These are phyloP conservation scores for Troilus luridus DNA, from an alignment of 2,888 invertebrate species.

Conservation along the genomic window DNA sequence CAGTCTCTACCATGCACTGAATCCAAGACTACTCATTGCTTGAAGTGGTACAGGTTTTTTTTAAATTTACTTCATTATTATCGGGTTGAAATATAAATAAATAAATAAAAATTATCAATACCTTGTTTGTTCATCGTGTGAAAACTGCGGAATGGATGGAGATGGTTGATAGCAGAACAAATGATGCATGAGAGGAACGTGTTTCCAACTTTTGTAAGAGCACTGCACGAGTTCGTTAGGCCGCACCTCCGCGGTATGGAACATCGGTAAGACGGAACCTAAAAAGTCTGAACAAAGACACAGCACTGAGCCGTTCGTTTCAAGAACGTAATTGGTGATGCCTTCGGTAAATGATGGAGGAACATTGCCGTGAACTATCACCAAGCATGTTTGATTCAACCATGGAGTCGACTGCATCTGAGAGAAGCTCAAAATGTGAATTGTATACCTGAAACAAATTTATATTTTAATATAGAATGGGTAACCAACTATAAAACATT, in stretches of 20 bases:
- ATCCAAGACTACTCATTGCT: no score
- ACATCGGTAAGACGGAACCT: conserved; percentile 83
- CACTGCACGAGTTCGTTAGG: conserved; percentile 81
- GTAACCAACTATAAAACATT: neutral
- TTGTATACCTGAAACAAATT: conserved; percentile 69
- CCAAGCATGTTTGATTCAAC: conserved; percentile 78
- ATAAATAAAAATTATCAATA: conserved; percentile 2
- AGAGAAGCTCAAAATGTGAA: conserved; percentile 70
- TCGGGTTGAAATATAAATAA: no score
- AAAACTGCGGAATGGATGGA: conserved; percentile 77
- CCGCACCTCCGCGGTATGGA: conserved; percentile 85
- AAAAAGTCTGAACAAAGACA: conserved; percentile 87
- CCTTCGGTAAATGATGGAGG: conserved; percentile 77
- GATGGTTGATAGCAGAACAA: conserved; percentile 91
- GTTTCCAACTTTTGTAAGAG: conserved; percentile 86
- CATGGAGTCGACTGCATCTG: conserved; percentile 72
- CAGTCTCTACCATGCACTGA: no score
- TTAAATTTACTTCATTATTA: no score
- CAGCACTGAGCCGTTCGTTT: conserved; percentile 79
- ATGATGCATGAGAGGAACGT: conserved; percentile 86
- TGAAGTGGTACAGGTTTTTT: no score
- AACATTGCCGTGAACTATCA: conserved; percentile 85
- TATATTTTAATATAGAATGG: neutral
- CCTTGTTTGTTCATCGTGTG: conserved; percentile 71
- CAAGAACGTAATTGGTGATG: conserved; percentile 80